Conservation (phyloP, 2,888 invertebrate genomes). For the Anodontia alba region DNA sequence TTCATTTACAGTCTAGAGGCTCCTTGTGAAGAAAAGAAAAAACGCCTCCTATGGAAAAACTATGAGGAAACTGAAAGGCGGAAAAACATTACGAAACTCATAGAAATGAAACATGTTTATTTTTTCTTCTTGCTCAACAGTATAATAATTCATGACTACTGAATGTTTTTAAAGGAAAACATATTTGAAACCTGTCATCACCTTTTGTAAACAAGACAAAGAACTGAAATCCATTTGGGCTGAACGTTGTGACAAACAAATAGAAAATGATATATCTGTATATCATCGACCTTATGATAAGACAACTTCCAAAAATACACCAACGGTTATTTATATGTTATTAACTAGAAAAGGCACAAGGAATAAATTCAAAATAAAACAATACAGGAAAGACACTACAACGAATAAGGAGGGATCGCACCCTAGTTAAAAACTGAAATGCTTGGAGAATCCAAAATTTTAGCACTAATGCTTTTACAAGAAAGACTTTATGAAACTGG, state of each 20-base stretch:
- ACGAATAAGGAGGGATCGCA: no score
- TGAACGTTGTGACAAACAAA: neutral
- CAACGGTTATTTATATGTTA: no score
- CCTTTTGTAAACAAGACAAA: neutral
- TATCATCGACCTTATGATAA: no score
- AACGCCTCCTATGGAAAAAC: constrained; percentile 17
- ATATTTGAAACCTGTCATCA: constrained; percentile 23
- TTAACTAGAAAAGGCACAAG: no score
- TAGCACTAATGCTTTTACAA: no score
- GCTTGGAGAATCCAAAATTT: no score
- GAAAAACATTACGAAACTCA: constrained; percentile 39
- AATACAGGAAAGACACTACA: no score
- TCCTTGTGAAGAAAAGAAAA: neutral
- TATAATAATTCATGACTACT: constrained; percentile 17
- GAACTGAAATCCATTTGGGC: neutral
- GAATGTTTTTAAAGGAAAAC: neutral
- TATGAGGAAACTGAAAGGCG: constrained; percentile 35
- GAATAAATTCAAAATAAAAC: no score
- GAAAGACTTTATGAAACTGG: no score
- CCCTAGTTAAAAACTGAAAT: no score
- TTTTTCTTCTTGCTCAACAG: constrained; percentile 24
- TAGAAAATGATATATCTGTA: neutral
- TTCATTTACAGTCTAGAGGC: neutral
- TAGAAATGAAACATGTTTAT: constrained; percentile 31
- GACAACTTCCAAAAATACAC: no score